phyloP scores from a whole-genome alignment of 2,113 vertebrate species.

The Limanda limanda region DNA sequence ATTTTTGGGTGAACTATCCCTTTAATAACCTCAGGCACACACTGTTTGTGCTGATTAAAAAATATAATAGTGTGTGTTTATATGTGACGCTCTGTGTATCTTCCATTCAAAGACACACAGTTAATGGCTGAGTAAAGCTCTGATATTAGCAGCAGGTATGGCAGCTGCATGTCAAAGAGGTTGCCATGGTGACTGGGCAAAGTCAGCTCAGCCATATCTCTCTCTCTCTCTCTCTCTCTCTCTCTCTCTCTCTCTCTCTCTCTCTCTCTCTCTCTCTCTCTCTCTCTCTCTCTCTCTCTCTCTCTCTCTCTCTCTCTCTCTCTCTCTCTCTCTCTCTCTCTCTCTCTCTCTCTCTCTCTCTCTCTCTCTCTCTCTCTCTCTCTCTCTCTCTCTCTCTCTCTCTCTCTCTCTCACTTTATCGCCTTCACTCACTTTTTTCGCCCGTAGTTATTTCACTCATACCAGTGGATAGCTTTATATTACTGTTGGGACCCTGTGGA shows the following conservation, averaged over 20 bases:
- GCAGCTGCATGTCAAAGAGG: constrained; percentile 75
- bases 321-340: too few species aligned
- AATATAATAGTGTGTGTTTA: neutral
- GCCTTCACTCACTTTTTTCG: constrained; percentile 27
- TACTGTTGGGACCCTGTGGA: constrained; percentile 5
- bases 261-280: too few species aligned
- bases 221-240: too few species aligned
- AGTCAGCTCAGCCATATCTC: constrained; percentile 54
- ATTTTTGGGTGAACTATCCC: too few species aligned
- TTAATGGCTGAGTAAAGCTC: constrained; percentile 46
- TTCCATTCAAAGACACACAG: constrained; percentile 26
- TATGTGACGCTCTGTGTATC: neutral
- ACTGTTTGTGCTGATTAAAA: neutral
- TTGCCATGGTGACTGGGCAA: constrained; percentile 75
- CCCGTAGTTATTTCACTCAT: constrained; percentile 48
- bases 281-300: too few species aligned
- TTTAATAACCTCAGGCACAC: neutral
- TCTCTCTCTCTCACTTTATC: constrained; percentile 34
- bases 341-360: too few species aligned
- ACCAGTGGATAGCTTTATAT: constrained; percentile 26
- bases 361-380: too few species aligned
- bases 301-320: too few species aligned
- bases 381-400: too few species aligned
- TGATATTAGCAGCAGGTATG: constrained; percentile 69
- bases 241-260: too few species aligned